phyloP scores from a whole-genome alignment of 2,113 vertebrate species.

The Gallinago paraguaiae region DNA sequence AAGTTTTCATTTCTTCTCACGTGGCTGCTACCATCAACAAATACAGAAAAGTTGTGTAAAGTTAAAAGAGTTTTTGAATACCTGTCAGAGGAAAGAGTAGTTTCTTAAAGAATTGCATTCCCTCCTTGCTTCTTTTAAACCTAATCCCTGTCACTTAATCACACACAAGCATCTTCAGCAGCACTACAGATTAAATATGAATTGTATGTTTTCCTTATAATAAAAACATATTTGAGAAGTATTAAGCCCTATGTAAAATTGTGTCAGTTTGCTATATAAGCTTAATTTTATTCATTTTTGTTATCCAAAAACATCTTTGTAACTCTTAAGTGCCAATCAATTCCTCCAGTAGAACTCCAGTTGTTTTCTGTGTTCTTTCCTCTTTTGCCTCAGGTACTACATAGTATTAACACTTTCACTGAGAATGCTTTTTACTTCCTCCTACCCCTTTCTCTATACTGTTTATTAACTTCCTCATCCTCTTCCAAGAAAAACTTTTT shows the following conservation, averaged over 20 bases:
- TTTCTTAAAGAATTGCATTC: not conserved
- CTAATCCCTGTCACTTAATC: not conserved
- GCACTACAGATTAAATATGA: not conserved
- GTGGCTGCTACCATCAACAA: not conserved
- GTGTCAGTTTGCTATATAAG: not conserved
- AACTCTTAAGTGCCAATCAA: not conserved
- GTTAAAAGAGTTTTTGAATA: not conserved
- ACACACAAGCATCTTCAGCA: not conserved
- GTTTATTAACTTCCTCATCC: not conserved
- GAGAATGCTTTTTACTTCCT: not conserved
- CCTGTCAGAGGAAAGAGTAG: not conserved
- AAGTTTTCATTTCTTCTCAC: not conserved
- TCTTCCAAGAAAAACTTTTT: not conserved
- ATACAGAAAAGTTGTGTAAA: rapidly evolving
- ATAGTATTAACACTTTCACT: not conserved
- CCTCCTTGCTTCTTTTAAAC: not conserved
- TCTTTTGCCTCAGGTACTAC: not conserved
- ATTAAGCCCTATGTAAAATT: not conserved
- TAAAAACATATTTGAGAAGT: not conserved
- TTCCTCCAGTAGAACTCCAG: not conserved
- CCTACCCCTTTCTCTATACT: not conserved
- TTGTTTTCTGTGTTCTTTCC: not conserved
- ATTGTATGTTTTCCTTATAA: not conserved
- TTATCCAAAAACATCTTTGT: not conserved
- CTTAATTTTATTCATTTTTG: not conserved